Percentiles rank a stretch among this genome's conserved stretches.
Evolutionary conservation across 2,113 vertebrate genomes (phyloP).

Genomic region (Lophius piscatorius): DNA sequence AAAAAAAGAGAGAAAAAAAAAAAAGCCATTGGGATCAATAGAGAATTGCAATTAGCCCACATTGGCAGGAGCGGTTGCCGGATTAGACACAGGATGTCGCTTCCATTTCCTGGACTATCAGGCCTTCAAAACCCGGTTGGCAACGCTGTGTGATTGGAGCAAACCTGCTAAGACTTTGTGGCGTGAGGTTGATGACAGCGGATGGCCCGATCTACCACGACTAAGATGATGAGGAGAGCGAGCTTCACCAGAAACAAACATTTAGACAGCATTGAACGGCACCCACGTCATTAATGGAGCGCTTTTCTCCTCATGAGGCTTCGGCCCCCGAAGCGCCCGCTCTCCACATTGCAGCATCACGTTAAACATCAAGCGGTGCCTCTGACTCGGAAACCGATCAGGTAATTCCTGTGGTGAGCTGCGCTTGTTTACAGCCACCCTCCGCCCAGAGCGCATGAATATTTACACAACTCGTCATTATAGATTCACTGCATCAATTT

Average conservation of each 20-base stretch:
- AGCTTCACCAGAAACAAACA: too few relatives aligned
- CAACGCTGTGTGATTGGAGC: conserved; percentile 68
- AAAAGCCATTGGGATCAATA: conserved; percentile 77
- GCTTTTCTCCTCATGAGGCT: too few relatives aligned
- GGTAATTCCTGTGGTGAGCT: background rate
- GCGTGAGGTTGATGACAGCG: conserved; percentile 37
- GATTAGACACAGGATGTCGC: conserved; percentile 82
- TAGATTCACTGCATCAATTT: background rate
- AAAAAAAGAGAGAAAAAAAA: conserved; percentile 1
- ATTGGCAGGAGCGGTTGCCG: conserved; percentile 76
- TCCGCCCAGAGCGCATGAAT: background rate
- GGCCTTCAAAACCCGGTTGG: conserved; percentile 66
- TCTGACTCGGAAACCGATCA: too few relatives aligned
- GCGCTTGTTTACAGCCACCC: background rate
- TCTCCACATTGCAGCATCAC: too few relatives aligned
- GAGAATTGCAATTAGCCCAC: conserved; percentile 81
- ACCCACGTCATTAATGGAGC: too few relatives aligned
- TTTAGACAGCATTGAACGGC: too few relatives aligned
- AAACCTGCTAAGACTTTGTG: conserved; percentile 20
- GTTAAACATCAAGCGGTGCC: too few relatives aligned
- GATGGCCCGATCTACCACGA: background rate
- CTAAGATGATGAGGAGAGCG: conserved; percentile 8
- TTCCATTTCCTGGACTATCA: conserved; percentile 81
- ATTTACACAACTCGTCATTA: background rate
- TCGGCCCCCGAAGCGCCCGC: too few relatives aligned